Conservation (phyloP, 2,888 invertebrate genomes). For the Uloborus plumipes region DNA sequence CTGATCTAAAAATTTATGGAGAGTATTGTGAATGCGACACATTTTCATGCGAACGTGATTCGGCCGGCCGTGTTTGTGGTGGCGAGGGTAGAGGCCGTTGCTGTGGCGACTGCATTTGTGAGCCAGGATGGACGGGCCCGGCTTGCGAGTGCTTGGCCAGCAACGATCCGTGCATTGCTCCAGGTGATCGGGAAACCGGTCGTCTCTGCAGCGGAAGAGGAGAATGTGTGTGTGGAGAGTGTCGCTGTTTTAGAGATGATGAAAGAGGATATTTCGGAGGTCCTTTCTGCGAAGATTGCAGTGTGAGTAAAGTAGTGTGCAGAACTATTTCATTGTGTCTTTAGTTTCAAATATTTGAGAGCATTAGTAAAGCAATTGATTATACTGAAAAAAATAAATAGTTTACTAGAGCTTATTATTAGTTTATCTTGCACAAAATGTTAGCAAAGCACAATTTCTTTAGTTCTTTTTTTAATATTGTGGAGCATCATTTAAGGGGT, state of each 20-base stretch:
- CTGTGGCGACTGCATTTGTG: conserved; percentile 78
- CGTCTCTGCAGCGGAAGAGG: conserved; percentile 62
- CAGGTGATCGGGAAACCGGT: conserved; percentile 68
- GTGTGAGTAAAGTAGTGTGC: conserved; percentile 78
- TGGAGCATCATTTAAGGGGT: too few species aligned
- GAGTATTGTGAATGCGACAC: conserved; percentile 94
- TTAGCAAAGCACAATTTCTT: too few species aligned
- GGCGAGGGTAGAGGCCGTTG: conserved; percentile 78
- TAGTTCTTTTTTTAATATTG: too few species aligned
- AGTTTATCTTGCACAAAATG: too few species aligned
- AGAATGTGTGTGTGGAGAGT: conserved; percentile 62
- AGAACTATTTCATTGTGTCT: not conserved
- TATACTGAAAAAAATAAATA: too few species aligned
- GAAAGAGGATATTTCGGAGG: conserved; percentile 78
- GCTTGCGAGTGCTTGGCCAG: conserved; percentile 87
- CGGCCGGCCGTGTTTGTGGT: conserved; percentile 73
- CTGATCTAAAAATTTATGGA: conserved; percentile 72
- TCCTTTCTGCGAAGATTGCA: conserved; percentile 91
- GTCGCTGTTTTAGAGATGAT: conserved; percentile 53
- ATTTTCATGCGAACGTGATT: conserved; percentile 88
- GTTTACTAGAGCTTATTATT: too few species aligned
- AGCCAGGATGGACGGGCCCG: conserved; percentile 83
- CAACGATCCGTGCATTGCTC: conserved; percentile 82
- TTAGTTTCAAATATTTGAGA: not conserved
- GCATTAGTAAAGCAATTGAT: too few species aligned